Conservation (phyloP, 1,140 invertebrate genomes). For the Ostrea edulis region DNA sequence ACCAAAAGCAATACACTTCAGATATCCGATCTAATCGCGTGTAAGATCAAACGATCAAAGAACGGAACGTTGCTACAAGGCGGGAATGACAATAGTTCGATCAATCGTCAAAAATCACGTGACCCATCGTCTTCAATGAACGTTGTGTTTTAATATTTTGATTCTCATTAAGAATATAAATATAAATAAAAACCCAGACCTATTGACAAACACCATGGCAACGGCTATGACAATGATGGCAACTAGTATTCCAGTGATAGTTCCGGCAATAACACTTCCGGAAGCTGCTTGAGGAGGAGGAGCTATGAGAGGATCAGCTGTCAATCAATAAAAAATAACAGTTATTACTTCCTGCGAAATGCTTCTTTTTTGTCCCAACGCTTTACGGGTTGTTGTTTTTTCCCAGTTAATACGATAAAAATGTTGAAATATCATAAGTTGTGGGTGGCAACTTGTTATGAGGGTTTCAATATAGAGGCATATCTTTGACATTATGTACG, state of each 20-base stretch:
- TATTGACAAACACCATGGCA: neutral
- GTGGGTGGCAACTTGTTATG: too few relatives aligned
- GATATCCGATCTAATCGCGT: too few relatives aligned
- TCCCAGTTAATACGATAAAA: too few relatives aligned
- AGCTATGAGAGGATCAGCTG: neutral
- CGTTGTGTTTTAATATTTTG: neutral
- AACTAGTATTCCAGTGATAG: neutral
- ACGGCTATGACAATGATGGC: neutral
- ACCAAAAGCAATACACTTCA: too few relatives aligned
- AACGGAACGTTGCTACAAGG: neutral
- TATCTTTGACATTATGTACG: too few relatives aligned
- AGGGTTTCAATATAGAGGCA: too few relatives aligned
- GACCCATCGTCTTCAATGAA: neutral
- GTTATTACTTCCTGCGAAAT: too few relatives aligned
- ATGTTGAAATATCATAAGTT: too few relatives aligned
- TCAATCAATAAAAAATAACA: neutral
- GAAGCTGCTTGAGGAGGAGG: neutral
- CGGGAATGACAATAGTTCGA: too few relatives aligned
- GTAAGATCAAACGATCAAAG: neutral
- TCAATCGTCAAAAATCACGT: neutral
- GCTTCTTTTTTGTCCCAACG: too few relatives aligned
- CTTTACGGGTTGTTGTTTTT: too few relatives aligned
- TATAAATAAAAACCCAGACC: neutral
- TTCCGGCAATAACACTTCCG: neutral
- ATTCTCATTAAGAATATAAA: neutral